A percentile compares a stretch with the other conserved stretches of the same genome.
Conservation (phyloP, 2,113 vertebrate species). For the Ailurus styani region DNA sequence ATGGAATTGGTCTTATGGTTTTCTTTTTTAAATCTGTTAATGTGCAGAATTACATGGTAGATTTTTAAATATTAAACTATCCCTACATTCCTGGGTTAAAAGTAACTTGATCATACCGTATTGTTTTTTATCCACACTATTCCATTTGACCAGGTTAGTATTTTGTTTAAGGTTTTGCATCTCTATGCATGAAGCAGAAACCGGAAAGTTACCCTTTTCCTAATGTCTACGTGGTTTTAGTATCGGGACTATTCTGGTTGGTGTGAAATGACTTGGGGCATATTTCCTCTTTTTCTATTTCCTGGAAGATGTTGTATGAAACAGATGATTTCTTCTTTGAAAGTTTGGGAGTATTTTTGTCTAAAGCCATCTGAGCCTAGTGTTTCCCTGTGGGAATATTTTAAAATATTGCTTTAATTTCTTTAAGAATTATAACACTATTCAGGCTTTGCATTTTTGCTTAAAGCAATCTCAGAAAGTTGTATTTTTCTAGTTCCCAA, state of each 20-base stretch:
- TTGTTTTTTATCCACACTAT: background rate
- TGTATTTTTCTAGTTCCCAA: conserved; percentile 16
- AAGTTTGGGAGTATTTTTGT: conserved; percentile 34
- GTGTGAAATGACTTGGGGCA: background rate
- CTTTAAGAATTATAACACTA: conserved; percentile 10
- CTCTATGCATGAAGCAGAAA: background rate
- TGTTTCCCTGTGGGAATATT: conserved; percentile 18
- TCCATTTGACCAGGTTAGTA: background rate
- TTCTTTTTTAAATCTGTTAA: background rate
- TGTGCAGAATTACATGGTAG: background rate
- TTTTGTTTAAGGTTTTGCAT: background rate
- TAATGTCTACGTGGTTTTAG: background rate
- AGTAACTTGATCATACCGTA: background rate
- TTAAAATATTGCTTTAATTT: conserved; percentile 43
- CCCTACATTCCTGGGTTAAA: background rate
- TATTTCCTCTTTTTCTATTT: background rate
- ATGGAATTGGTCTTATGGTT: background rate
- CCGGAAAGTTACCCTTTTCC: background rate
- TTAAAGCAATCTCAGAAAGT: conserved; percentile 22
- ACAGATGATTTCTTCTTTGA: conserved; percentile 15
- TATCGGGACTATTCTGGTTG: background rate
- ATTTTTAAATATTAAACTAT: conserved; percentile 30
- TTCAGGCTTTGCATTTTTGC: conserved; percentile 32
- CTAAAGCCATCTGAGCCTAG: conserved; percentile 24
- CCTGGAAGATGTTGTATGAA: conserved; percentile 1